A percentile compares a stretch with the other conserved stretches of the same genome.
Evolutionary conservation across 2,113 vertebrate genomes (phyloP).

Genomic region (Daphoenositta chrysoptera): DNA sequence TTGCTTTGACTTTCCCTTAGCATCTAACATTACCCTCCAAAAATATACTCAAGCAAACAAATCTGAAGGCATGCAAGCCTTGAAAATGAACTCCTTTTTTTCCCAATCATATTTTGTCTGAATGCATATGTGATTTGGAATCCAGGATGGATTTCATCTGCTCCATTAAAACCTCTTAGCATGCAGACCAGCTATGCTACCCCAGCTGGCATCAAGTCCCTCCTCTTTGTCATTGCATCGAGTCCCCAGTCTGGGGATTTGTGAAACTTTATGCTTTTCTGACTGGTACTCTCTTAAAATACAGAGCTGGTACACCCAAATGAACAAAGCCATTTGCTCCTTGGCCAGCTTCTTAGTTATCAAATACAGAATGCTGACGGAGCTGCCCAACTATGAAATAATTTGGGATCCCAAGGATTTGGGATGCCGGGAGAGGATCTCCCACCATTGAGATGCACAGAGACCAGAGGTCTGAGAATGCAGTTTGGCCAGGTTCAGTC

Average conservation of each 20-base stretch:
- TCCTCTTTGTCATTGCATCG: not conserved
- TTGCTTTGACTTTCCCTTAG: conserved; percentile 18
- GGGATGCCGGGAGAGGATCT: not conserved
- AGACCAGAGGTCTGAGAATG: not conserved
- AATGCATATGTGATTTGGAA: conserved; percentile 9
- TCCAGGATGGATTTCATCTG: not conserved
- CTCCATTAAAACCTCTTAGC: not conserved
- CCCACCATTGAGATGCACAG: not conserved
- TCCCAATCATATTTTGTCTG: not conserved
- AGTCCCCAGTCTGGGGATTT: not conserved
- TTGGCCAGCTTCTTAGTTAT: not conserved
- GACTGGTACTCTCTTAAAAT: not conserved
- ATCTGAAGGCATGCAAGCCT: not conserved
- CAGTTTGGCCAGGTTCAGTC: not conserved
- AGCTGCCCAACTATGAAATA: not conserved
- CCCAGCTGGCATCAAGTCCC: not conserved
- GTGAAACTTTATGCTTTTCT: not conserved
- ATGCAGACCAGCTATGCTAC: not conserved
- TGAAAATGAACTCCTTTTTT: not conserved
- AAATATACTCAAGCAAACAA: conserved; percentile 48
- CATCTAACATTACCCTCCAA: not conserved
- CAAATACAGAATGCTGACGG: not conserved
- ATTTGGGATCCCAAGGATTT: not conserved
- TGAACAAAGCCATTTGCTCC: not conserved
- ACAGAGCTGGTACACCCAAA: not conserved